Evolutionary conservation across 2,113 vertebrate genomes (phyloP).

Genomic region (Tragelaphus scriptus): DNA sequence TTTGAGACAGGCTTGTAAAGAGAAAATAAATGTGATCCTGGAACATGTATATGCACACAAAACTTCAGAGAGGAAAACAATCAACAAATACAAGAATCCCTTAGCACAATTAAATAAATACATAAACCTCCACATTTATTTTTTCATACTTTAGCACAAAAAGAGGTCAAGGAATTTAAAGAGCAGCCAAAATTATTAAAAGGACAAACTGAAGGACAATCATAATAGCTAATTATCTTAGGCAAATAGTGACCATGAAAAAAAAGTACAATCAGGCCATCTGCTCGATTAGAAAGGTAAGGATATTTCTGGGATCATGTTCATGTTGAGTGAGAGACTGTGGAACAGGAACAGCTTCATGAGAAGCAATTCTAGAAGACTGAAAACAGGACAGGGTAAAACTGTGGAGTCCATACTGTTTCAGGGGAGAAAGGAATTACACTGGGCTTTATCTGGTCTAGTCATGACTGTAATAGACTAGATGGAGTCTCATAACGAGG

Average conservation of each 20-base stretch:
- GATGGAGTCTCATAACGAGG: not conserved
- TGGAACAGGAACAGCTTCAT: not conserved
- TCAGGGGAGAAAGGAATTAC: not conserved
- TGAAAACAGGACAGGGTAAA: not conserved
- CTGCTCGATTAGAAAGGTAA: not conserved
- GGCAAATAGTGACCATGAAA: not conserved
- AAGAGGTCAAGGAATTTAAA: slow-evolving; percentile 51
- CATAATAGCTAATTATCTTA: slow-evolving; percentile 44
- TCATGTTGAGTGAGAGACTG: not conserved
- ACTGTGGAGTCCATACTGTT: not conserved
- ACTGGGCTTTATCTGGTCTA: not conserved
- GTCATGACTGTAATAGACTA: not conserved
- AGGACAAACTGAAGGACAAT: slow-evolving; percentile 26
- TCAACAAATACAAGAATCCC: not conserved
- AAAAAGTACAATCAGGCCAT: not conserved
- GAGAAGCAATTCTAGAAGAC: not conserved
- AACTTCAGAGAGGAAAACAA: not conserved
- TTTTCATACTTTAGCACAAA: not conserved
- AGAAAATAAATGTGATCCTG: not conserved
- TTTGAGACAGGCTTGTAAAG: not conserved
- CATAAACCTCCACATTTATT: not conserved
- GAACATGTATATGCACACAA: not conserved
- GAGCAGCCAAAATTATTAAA: slow-evolving; percentile 35
- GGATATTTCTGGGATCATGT: not conserved
- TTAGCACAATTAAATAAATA: not conserved